These are phyloP conservation scores for Oscheius sp. DNA, from an alignment of 2,888 invertebrate genomes.

Conservation along the genomic window DNA sequence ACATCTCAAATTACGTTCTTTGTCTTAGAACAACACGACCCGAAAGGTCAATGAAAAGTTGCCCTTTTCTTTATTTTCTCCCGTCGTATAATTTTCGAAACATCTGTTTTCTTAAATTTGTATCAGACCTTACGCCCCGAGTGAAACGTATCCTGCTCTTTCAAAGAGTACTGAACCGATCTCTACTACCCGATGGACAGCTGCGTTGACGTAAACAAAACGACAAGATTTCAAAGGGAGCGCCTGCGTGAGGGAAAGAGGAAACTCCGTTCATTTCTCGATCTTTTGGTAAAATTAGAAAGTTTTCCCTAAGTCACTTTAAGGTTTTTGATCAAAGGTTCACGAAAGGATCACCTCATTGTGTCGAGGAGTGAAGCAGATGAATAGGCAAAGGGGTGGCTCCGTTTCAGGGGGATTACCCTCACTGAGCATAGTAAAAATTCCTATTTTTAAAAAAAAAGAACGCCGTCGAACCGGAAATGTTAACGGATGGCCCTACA, in stretches of 20 bases:
- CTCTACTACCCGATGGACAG: not conserved
- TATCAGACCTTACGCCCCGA: too few species aligned
- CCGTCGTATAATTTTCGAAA: too few species aligned
- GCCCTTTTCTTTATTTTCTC: too few species aligned
- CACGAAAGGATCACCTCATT: not conserved
- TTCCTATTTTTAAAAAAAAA: not conserved
- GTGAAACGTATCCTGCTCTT: too few species aligned
- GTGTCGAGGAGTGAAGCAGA: not conserved
- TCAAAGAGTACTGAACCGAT: not conserved
- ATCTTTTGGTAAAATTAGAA: too few species aligned
- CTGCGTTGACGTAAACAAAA: constrained; percentile 18
- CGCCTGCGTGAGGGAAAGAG: not conserved
- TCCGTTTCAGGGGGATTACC: not conserved
- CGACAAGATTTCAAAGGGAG: constrained; percentile 9
- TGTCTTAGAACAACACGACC: too few species aligned
- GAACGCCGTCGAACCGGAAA: not conserved
- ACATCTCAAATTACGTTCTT: too few species aligned
- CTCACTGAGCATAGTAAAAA: not conserved
- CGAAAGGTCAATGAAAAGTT: too few species aligned
- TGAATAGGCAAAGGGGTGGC: not conserved
- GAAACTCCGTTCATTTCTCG: too few species aligned
- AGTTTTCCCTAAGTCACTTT: not conserved
- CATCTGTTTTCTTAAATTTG: too few species aligned
- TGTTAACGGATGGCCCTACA: constrained; percentile 13
- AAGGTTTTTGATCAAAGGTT: not conserved